Evolutionary conservation across 2,113 vertebrate genomes (phyloP).

Genomic region (Chamaea fasciata): DNA sequence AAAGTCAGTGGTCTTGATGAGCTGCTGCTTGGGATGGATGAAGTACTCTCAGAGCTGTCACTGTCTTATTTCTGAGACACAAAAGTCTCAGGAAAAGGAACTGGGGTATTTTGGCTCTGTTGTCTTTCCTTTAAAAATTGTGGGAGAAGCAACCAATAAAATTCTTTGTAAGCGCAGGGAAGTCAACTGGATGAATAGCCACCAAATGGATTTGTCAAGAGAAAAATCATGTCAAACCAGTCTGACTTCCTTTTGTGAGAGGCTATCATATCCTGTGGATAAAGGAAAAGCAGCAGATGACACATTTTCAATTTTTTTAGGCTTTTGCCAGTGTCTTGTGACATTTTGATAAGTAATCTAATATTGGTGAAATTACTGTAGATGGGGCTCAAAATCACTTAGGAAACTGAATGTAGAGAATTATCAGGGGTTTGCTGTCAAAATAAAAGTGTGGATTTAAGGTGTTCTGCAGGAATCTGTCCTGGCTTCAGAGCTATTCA

Average conservation of each 20-base stretch:
- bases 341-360: background rate
- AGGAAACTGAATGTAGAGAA: background rate
- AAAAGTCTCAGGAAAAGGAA: background rate
- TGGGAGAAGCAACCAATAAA: background rate
- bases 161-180: background rate
- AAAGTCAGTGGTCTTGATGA: background rate
- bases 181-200: background rate
- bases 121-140: background rate
- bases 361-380: background rate
- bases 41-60: background rate
- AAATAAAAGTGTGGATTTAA: background rate
- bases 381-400: background rate
- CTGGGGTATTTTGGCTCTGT: background rate
- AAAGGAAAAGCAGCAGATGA: background rate
- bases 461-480: background rate
- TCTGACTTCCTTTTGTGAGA: background rate
- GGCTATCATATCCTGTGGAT: background rate
- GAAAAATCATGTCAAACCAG: background rate
- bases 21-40: background rate
- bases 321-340: background rate
- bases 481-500: background rate
- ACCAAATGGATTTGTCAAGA: background rate
- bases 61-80: background rate
- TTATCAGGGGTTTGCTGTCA: background rate
- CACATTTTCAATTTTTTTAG: background rate